phyloP scores from a whole-genome alignment of 2,888 invertebrate genomes.

The Camptogramma bilineatum region DNA sequence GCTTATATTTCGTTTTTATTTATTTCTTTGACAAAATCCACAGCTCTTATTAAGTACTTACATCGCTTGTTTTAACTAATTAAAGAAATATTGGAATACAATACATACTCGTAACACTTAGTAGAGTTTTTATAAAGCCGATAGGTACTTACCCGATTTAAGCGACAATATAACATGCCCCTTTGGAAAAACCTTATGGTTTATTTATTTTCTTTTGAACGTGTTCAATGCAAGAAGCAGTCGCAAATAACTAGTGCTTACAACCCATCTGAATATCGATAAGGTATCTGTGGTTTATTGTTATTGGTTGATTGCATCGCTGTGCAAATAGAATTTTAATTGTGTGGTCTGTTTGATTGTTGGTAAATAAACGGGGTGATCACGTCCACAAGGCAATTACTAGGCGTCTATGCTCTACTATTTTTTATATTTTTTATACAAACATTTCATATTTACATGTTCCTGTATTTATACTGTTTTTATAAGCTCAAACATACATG shows the following conservation, averaged over 20 bases:
- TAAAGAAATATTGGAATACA: too few relatives aligned
- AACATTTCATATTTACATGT: neutral
- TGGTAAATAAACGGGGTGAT: slow-evolving; percentile 20
- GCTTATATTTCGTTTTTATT: too few relatives aligned
- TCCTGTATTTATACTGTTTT: too few relatives aligned
- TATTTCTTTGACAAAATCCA: too few relatives aligned
- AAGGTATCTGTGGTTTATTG: slow-evolving; percentile 30
- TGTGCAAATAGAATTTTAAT: slow-evolving; percentile 35
- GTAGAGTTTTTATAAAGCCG: too few relatives aligned
- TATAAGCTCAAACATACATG: too few relatives aligned
- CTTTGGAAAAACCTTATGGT: too few relatives aligned
- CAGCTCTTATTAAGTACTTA: too few relatives aligned
- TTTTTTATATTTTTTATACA: neutral
- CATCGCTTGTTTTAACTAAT: too few relatives aligned
- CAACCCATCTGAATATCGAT: slow-evolving; percentile 29
- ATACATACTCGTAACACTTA: too few relatives aligned
- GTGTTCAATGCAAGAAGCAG: neutral
- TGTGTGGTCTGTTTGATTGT: slow-evolving; percentile 28
- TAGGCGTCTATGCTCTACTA: neutral
- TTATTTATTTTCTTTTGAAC: neutral
- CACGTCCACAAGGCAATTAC: slow-evolving; percentile 3
- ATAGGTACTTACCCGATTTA: too few relatives aligned
- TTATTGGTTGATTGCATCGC: slow-evolving; percentile 30
- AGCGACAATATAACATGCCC: too few relatives aligned
- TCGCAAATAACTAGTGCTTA: slow-evolving; percentile 14